These are phyloP conservation scores for Temnothorax longispinosus DNA, from an alignment of 1,140 invertebrate genomes.

Conservation along the genomic window DNA sequence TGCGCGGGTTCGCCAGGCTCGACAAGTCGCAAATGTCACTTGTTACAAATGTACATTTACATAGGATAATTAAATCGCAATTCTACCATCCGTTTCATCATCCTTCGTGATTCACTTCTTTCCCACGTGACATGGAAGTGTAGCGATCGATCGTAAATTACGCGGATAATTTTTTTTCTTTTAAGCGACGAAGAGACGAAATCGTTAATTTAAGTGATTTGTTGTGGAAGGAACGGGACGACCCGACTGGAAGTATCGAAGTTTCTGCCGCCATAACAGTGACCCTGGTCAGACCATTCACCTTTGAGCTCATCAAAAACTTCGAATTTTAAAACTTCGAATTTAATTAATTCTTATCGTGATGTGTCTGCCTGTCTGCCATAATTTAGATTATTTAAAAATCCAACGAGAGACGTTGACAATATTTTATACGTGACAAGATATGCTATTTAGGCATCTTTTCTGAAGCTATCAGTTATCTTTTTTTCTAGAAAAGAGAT, in stretches of 20 bases:
- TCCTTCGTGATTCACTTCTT: background rate
- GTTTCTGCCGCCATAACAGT: background rate
- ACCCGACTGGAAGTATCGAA: background rate
- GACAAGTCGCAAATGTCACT: conserved; percentile 34
- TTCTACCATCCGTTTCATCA: background rate
- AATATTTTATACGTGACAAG: background rate
- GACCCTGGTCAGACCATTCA: background rate
- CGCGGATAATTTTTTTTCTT: conserved; percentile 10
- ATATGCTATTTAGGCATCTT: background rate
- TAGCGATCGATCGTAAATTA: conserved; percentile 19
- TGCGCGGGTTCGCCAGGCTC: background rate
- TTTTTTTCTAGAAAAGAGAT: background rate
- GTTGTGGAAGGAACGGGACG: background rate
- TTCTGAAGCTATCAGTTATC: background rate
- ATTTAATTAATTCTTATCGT: conserved; percentile 15
- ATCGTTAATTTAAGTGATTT: conserved; percentile 15
- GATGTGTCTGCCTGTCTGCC: too few relatives aligned
- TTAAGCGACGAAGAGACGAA: background rate
- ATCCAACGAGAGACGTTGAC: background rate
- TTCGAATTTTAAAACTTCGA: background rate
- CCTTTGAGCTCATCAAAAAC: background rate
- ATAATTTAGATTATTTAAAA: conserved; percentile 35
- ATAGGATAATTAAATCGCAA: conserved; percentile 47
- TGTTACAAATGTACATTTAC: conserved; percentile 56
- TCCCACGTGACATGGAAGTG: background rate